These are phyloP conservation scores for Gulo gulo DNA, from an alignment of 2,113 vertebrate genomes.

Conservation along the genomic window DNA sequence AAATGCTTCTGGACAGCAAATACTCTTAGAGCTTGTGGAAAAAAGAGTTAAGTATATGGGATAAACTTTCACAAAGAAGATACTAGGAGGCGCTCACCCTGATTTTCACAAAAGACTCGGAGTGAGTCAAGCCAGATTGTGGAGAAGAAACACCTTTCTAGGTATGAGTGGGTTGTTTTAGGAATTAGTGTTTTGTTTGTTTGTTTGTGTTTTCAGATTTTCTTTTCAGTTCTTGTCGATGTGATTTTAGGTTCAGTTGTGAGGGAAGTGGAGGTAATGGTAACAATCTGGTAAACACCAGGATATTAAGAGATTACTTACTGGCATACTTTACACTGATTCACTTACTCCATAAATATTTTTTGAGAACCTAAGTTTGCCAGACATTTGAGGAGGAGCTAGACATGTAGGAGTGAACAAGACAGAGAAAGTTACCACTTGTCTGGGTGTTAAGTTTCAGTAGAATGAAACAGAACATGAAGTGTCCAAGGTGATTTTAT, in stretches of 20 bases:
- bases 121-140: not conserved
- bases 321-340: not conserved
- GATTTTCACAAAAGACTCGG: not conserved
- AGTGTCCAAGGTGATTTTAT: not conserved
- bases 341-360: not conserved
- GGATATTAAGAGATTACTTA: not conserved
- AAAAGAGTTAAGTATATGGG: not conserved
- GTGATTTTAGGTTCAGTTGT: not conserved
- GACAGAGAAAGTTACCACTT: not conserved
- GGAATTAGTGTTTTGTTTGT: not conserved
- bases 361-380: not conserved
- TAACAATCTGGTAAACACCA: not conserved
- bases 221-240: not conserved
- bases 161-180: not conserved
- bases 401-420: not conserved
- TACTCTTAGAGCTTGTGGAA: not conserved
- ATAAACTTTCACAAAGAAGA: not conserved
- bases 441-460: not conserved
- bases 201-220: not conserved
- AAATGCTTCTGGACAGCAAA: not conserved
- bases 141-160: not conserved
- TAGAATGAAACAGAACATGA: not conserved
- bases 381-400: not conserved
- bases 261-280: not conserved
- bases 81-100: not conserved